A percentile compares a stretch with the other conserved stretches of the same genome.
Evolutionary conservation across 2,113 vertebrate species (phyloP).

Genomic region (Sterrhoptilus dennistouni): DNA sequence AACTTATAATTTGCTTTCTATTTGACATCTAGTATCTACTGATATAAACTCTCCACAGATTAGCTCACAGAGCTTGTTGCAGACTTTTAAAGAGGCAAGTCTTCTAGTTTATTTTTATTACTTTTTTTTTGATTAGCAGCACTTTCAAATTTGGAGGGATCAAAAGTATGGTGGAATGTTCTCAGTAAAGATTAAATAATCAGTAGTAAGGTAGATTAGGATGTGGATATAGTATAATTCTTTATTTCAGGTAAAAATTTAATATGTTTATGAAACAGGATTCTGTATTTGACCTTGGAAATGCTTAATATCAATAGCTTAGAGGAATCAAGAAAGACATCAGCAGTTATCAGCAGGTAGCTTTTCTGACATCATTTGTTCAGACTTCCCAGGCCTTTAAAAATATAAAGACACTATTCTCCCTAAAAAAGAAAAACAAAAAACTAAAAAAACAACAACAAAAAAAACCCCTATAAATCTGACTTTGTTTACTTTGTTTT

Average conservation of each 20-base stretch:
- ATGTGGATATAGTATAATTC: background rate
- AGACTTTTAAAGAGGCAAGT: background rate
- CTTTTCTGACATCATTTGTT: background rate
- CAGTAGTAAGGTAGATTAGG: background rate
- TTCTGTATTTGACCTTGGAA: background rate
- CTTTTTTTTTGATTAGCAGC: background rate
- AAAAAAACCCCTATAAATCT: background rate
- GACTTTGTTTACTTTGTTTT: constrained; percentile 23
- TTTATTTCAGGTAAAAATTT: background rate
- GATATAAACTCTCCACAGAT: background rate
- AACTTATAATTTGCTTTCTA: background rate
- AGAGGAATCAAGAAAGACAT: background rate
- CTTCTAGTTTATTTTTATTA: background rate
- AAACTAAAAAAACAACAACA: background rate
- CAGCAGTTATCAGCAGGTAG: background rate
- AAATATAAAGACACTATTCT: background rate
- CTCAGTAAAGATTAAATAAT: background rate
- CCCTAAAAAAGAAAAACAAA: background rate
- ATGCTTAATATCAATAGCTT: background rate
- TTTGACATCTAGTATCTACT: background rate
- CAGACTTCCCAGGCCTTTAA: background rate
- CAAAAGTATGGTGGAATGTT: background rate
- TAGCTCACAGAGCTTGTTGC: background rate
- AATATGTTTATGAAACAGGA: background rate
- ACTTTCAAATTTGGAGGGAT: background rate